Evolutionary conservation across 1,140 invertebrate species (phyloP).

Genomic region (Trypoxylus dichotomus): DNA sequence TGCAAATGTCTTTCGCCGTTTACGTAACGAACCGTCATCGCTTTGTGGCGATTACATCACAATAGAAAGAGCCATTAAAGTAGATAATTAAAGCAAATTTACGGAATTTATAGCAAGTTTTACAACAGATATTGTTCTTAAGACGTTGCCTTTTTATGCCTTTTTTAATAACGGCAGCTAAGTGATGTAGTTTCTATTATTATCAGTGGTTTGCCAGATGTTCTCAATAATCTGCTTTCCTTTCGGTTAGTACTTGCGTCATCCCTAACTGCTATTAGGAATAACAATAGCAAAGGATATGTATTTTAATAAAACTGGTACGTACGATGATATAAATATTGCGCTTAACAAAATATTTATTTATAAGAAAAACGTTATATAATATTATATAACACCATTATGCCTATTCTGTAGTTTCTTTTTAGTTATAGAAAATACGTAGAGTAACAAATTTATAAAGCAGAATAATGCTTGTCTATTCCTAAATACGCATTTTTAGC

Average conservation of each 20-base stretch:
- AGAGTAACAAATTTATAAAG: too few species aligned
- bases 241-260: not conserved
- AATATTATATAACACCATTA: too few species aligned
- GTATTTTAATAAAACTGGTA: too few species aligned
- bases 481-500: too few species aligned
- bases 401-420: too few species aligned
- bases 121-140: not conserved
- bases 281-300: too few species aligned
- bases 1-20: not conserved
- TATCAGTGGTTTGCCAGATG: not conserved
- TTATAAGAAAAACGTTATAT: too few species aligned
- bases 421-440: too few species aligned
- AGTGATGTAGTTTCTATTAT: constrained; percentile 4
- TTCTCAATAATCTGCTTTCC: not conserved
- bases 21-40: not conserved
- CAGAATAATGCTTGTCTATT: too few species aligned
- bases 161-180: not conserved
- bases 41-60: not conserved
- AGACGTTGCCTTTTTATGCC: not conserved
- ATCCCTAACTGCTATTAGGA: too few species aligned
- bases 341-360: too few species aligned
- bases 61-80: not conserved
- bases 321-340: too few species aligned
- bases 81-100: not conserved
- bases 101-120: not conserved